Evolutionary conservation across 1,140 invertebrate species (phyloP), one percentile per base, ranked within the genome.

Genomic region (Physella acuta): DNA sequence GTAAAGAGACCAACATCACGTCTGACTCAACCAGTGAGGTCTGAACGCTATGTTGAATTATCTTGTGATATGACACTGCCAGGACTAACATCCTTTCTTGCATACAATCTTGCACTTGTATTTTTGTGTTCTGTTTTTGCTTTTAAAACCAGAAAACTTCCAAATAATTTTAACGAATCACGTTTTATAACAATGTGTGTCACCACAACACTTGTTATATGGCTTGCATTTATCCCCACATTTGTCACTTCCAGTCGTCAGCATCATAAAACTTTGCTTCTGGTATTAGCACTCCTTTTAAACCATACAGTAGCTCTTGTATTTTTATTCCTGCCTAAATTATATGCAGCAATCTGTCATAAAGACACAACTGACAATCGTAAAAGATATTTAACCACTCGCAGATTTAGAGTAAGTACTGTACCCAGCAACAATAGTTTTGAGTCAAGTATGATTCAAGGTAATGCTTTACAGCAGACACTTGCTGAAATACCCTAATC

Each of bases 81-180:
- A 5, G 75, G 75, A 26, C 67, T 77, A 8, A 60, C 74, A n/a
- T 68, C 71, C 4, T 75, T 75, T 8, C 67, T 96, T 84, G 91
- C 90, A 73, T 96, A 94, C 88, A 94, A 94, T 1, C 92, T 95
- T 73, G 85, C 94, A 34, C 87, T 97, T 36, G 94, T 95, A 71
- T 85, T 94, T 11, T 88, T 95, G 3, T 95, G 93, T 82, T 94
- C 93, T 0, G 89, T 94, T 26, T 95, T 95, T 81, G 94, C 94
- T 2, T 90, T 95, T 0, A 88, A 94, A 59, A 80, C 79, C 3
- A 72, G 80, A n/a, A 73, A 73, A 58, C 73, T 82, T 31, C 79
- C 81, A 8, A 74, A 82, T 71, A 81, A 82, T 71, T 82, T 78
- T 71, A 81, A 81, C 71, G 79, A 82, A 68, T 80, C 79, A 1